A percentile compares a stretch with the other conserved stretches of the same genome.
phyloP scores from a whole-genome alignment of 2,797 vertebrate species.

The Borostomias antarcticus region DNA sequence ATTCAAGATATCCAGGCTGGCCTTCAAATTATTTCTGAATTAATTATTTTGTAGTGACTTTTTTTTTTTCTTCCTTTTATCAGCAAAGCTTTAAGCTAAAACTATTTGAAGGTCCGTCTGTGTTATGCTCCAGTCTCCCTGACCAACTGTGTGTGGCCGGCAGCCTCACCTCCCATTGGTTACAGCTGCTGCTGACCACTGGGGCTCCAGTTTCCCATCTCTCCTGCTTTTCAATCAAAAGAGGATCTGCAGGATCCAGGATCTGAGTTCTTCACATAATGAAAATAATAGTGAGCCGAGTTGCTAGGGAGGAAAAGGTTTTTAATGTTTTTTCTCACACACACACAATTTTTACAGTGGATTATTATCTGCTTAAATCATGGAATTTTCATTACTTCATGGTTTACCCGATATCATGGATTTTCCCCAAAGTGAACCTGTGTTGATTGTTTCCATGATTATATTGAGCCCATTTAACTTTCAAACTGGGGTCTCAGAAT shows the following conservation, averaged over 20 bases:
- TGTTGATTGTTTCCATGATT: too few species aligned
- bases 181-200: conserved; percentile 46
- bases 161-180: conserved; percentile 22
- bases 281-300: conserved; percentile 22
- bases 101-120: not conserved
- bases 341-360: not conserved
- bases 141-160: too few species aligned
- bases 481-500: too few species aligned
- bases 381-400: too few species aligned
- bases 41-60: too few species aligned
- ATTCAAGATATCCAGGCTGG: not conserved
- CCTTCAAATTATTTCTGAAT: not conserved
- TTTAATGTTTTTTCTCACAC: not conserved
- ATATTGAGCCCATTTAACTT: too few species aligned
- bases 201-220: conserved; percentile 13
- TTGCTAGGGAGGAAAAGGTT: not conserved
- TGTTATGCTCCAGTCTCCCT: not conserved
- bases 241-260: conserved; percentile 51
- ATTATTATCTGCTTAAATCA: too few species aligned
- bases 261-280: conserved; percentile 47
- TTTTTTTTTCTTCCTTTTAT: too few species aligned
- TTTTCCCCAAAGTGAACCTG: too few species aligned
- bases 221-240: conserved; percentile 60
- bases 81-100: too few species aligned
- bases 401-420: too few species aligned